Evolutionary conservation across 2,113 vertebrate species (phyloP).

Genomic region (Pundamilia nyererei): DNA sequence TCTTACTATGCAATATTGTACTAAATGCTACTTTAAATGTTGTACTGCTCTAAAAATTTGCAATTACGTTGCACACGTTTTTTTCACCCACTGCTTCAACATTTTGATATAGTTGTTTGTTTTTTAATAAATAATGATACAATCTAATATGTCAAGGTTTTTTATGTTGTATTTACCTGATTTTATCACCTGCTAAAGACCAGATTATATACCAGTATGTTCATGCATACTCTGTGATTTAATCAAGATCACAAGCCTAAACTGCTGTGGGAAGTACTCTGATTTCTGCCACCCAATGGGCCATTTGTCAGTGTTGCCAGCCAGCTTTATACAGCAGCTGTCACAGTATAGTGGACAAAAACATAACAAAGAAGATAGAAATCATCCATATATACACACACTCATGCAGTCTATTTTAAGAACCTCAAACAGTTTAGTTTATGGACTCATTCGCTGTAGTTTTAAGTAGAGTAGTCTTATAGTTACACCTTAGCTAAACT

Average conservation of each 20-base stretch:
- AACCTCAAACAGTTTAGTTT: background rate
- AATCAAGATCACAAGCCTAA: background rate
- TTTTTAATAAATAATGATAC: background rate
- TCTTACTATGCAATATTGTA: background rate
- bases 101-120: background rate
- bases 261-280: background rate
- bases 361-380: background rate
- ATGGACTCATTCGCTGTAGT: background rate
- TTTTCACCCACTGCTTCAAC: background rate
- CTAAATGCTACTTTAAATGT: background rate
- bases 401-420: background rate
- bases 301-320: background rate
- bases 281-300: constrained; percentile 5
- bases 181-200: background rate
- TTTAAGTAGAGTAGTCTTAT: background rate
- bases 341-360: background rate
- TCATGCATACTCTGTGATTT: background rate
- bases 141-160: background rate
- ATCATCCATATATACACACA: background rate
- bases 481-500: background rate
- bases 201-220: background rate
- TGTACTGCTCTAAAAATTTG: background rate
- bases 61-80: background rate
- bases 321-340: constrained; percentile 27
- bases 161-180: background rate